Base-by-base conservation (phyloP, 2,113 vertebrate species). In the Tetrao urogallus region DNA sequence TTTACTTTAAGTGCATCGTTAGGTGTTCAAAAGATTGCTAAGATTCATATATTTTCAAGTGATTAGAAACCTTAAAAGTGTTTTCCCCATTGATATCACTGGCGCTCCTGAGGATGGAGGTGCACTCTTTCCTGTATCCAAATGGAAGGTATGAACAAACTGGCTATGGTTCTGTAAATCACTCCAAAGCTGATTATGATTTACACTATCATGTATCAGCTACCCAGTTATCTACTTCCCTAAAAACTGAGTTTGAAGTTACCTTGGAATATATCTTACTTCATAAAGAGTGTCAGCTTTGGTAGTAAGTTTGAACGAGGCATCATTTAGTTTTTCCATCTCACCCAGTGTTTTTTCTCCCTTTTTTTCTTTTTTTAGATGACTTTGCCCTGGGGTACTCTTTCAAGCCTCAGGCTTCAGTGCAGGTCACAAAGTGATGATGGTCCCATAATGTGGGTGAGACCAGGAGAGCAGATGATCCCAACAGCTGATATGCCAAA, bases 401-500 rank as follows among this genome's bases (percentile, higher is more conserved):
- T 99, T 82, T 99, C 99, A 86, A 99, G 98, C 77, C 98, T 99
- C 66, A 98, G 98, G 91, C 98, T 99, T 60, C 98, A 99, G 97
- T 99, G 99, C 92, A 98, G 99, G 90, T 99, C 99, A 47, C 99
- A 99, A 94, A 99, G 99, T 42, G 99, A 99, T 3, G 99, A 99
- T 43, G 99, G 99, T 11, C 99, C 99, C 80, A 99, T 99, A 83
- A 99, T 99, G 99, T 99, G 99, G 99, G 99, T 99, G 71, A 97
- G 99, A 91, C 99, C 99, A 0, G 99, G 99, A 78, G 99, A 99
- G 81, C 99, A 99, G 96, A 99, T 99, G 99, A 99, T 99, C 12
- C 99, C 99, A 36, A 99, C 99, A 47, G 99, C 99, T 82, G 99
- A 99, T 88, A 98, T 99, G 98, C 99, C 99, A 97, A 99, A 99